Evolutionary conservation across 2,113 vertebrate species (phyloP), one percentile per base, ranked within the genome.

Genomic region (Dipodomys stephensi): DNA sequence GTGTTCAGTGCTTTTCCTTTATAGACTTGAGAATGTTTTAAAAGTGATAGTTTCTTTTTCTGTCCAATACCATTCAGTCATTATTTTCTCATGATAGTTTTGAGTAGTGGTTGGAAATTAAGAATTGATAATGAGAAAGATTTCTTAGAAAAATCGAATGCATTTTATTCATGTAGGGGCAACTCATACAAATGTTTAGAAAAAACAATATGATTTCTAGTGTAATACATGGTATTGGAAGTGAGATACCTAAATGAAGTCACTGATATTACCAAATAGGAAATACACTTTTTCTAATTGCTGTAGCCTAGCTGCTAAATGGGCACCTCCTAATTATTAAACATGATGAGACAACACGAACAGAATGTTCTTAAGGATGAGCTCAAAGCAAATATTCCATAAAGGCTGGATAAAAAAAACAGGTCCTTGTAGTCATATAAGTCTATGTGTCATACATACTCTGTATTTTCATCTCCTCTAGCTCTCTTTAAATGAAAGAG

Each of bases 1-100:
- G 87, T 95, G 73, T 79, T 90, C 28, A 91, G 57, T 13, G 83
- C 83, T 78, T 6, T n/a, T 92, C 18, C n/a, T 67, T 27, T 96
- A 80, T 62, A 83, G 4, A 57, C 27, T 44, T 53, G 72, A 88
- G 5, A 91, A 93, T 77, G 1, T 84, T 96, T 91, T 92, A 64
- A 87, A 80, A 88, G 57, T 83, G 2, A 88, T 94, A 5, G 83
- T 62, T 86, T 94, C 46, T 49, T 77, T 88, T 67, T 95, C 67
- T 89, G 67, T 57, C 23, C 27, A n/a, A 89, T 94, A 49, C 64
- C 96, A 39, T 97, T 78, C 44, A 87, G 82, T 73, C 49, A 93
- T 46, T 19, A 86, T 44, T 96, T 88, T 32, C 71, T 92, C 25
- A 53, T 53, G 53, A 28, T 73, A 95, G 62, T 23, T 89, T 96